Percentiles rank a stretch among this genome's conserved stretches.
These are phyloP conservation scores for Beris morrisii DNA, from an alignment of 2,888 invertebrate genomes.

Conservation along the genomic window DNA sequence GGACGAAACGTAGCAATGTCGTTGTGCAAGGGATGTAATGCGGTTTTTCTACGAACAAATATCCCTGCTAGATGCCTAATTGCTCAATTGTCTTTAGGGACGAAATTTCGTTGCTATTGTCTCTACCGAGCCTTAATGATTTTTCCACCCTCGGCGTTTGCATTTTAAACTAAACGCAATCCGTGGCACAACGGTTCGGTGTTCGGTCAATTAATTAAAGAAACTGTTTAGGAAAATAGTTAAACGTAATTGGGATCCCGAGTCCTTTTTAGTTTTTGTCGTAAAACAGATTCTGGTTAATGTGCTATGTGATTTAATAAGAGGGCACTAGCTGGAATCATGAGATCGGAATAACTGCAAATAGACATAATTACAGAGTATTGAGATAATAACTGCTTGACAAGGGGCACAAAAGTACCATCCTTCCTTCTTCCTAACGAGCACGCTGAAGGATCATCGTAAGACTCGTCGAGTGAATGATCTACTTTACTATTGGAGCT, in stretches of 20 bases:
- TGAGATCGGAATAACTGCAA: too few relatives aligned
- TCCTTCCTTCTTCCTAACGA: too few relatives aligned
- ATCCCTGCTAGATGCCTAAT: slow-evolving; percentile 27
- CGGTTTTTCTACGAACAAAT: neutral
- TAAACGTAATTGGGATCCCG: slow-evolving; percentile 16
- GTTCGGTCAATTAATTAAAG: slow-evolving; percentile 26
- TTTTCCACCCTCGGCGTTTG: slow-evolving; percentile 25
- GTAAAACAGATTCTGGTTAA: slow-evolving; percentile 5
- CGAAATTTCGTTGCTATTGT: slow-evolving; percentile 19
- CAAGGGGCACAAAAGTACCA: too few relatives aligned
- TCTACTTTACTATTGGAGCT: too few relatives aligned
- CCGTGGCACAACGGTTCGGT: slow-evolving; percentile 2
- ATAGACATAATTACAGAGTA: too few relatives aligned
- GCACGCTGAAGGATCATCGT: too few relatives aligned
- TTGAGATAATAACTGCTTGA: too few relatives aligned
- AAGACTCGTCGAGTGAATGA: too few relatives aligned
- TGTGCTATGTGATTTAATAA: too few relatives aligned
- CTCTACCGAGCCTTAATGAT: slow-evolving; percentile 21
- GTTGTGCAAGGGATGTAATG: neutral
- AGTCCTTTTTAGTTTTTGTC: slow-evolving; percentile 11
- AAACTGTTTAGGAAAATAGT: slow-evolving; percentile 2
- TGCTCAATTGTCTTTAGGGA: slow-evolving; percentile 37
- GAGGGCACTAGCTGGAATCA: too few relatives aligned
- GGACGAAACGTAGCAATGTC: neutral
- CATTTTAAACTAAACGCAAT: slow-evolving; percentile 24